phyloP scores from a whole-genome alignment of 2,888 invertebrate genomes.

The Magallana nippona region DNA sequence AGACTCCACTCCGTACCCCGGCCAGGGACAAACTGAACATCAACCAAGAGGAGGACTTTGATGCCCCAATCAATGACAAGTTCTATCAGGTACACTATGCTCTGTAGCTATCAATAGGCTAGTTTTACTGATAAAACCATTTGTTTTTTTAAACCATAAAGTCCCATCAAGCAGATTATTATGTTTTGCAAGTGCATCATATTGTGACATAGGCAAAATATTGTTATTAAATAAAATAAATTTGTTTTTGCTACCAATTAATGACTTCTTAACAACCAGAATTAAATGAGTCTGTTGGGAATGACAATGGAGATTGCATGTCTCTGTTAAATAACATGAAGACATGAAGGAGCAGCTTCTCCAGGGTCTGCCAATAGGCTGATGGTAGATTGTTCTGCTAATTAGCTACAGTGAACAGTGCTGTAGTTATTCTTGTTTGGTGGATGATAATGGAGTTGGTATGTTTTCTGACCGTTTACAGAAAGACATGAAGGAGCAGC shows the following conservation, averaged over 20 bases:
- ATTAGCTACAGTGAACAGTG: no score
- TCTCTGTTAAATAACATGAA: no score
- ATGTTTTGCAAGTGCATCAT: no score
- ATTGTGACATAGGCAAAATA: no score
- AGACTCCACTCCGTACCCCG: constrained; percentile 84
- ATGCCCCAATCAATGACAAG: constrained; percentile 49
- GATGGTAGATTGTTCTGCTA: no score
- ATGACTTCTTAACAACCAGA: not conserved
- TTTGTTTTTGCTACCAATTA: no score
- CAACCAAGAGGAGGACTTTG: constrained; percentile 89
- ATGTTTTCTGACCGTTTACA: constrained; percentile 41
- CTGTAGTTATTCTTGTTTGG: not conserved
- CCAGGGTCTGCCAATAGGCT: no score
- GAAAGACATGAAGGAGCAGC: constrained; percentile 67
- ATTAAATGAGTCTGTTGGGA: not conserved
- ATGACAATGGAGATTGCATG: not conserved
- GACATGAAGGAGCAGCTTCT: no score
- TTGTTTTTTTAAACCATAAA: not conserved
- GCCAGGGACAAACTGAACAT: constrained; percentile 96
- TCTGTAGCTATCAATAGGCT: no score
- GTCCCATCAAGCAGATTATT: not conserved
- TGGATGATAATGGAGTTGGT: not conserved
- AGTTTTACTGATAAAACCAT: no score
- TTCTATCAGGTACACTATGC: constrained; percentile 42
- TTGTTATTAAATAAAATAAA: no score